Evolutionary conservation across 2,797 vertebrate genomes (phyloP), one percentile per base, ranked within the genome.

Genomic region (Miichthys miiuy): DNA sequence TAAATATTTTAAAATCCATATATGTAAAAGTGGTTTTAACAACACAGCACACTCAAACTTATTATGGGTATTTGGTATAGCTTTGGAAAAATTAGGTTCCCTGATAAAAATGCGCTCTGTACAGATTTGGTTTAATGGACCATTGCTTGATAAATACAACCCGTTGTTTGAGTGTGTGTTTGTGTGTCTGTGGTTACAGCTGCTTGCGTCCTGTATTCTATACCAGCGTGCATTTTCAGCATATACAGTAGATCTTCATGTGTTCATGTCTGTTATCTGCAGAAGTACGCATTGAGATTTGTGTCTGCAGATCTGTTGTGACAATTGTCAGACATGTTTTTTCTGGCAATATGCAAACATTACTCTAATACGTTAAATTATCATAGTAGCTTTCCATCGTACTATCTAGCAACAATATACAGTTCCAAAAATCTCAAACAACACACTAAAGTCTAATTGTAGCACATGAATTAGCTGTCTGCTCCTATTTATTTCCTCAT

Each of bases 91-190:
- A 77, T 58, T 3, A 61, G 66, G 2, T 48, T 41, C 18, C 23
- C 55, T 80, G 23, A 27, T 61, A 68, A 77, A 81, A 82, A 63
- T 72, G 65, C 47, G 56, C 74, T 74, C 16, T 52, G 75, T 67
- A 79, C 25, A 79, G 72, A 81, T 81, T 56, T 52, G 44, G 34
- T 61, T 81, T 44, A 69, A 79, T 69, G 47, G 54, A 44, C 56
- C 1, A 57, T 70, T 79, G 38, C 47, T 64, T 73, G 20, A 75
- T 77, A 62, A 76, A 21, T 62, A 30, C 50, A 69, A 74, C 12
- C 25, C 46, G 55, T 52, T 80, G 69, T 72, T 47, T 67, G 47
- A 38, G 55, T 27, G 50, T 23, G 10, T 72, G 63, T 60, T 20
- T 44, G 51, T 23, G 56, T 34, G 65, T 64, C 68, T 21, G 44